Evolutionary conservation across 2,797 vertebrate genomes (phyloP).

Genomic region (Buceros bicornis): DNA sequence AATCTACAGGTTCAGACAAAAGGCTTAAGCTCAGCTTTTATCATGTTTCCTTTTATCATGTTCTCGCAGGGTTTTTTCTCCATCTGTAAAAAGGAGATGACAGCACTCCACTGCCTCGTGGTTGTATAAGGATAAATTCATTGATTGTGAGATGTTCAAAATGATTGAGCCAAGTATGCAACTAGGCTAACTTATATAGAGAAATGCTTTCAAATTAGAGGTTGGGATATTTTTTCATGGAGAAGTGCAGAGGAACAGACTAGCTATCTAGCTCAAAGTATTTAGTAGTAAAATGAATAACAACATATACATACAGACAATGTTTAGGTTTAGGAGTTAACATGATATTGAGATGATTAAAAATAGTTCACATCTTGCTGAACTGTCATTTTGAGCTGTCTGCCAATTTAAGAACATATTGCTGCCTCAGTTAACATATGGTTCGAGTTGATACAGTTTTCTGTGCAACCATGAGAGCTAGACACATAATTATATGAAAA

Average conservation of each 20-base stretch:
- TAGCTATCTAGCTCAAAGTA: not conserved
- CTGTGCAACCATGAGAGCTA: constrained; percentile 72
- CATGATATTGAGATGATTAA: constrained; percentile 73
- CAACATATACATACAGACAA: constrained; percentile 35
- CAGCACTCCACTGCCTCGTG: constrained; percentile 7
- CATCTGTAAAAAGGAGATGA: constrained; percentile 37
- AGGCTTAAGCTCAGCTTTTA: constrained; percentile 40
- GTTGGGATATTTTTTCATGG: not conserved
- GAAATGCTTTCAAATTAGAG: not conserved
- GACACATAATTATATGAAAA: constrained; percentile 77
- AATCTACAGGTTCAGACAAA: constrained; percentile 58
- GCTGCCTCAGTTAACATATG: constrained; percentile 76
- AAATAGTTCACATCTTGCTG: constrained; percentile 74
- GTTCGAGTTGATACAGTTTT: constrained; percentile 75
- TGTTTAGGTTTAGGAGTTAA: constrained; percentile 68
- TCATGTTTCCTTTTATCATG: not conserved
- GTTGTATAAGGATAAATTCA: constrained; percentile 25
- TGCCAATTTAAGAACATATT: constrained; percentile 78
- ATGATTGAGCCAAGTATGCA: not conserved
- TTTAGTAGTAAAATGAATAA: constrained; percentile 56
- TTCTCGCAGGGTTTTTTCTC: constrained; percentile 24
- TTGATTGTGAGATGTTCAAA: constrained; percentile 15
- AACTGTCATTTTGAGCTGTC: constrained; percentile 73
- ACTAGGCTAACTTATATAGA: not conserved
- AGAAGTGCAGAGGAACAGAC: not conserved